A percentile compares a stretch with the other conserved stretches of the same genome.
Evolutionary conservation across 2,797 vertebrate genomes (phyloP).

Genomic region (Antrozous pallidus): DNA sequence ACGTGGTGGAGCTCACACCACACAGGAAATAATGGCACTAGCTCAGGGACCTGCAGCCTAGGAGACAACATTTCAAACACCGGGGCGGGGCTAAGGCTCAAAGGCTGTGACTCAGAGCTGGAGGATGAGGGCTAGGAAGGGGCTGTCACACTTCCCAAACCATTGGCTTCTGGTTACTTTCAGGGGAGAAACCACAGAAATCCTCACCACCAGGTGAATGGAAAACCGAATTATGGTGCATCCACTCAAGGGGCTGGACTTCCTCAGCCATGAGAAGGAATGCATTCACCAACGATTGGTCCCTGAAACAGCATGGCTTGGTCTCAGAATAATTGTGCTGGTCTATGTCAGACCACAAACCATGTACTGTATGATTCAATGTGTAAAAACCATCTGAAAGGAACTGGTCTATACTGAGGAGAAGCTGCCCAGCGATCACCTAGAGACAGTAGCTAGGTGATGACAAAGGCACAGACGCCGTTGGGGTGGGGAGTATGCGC

Average conservation of each 20-base stretch:
- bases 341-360: neutral
- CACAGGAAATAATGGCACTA: accelerated
- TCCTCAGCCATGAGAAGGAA: neutral
- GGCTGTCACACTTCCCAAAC: neutral
- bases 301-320: neutral
- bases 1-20: too few relatives aligned
- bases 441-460: neutral
- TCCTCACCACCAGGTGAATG: neutral
- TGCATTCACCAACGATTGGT: too few relatives aligned
- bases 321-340: neutral
- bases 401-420: neutral
- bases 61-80: neutral
- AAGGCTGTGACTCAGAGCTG: accelerated
- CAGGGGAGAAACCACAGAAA: neutral
- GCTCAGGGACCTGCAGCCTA: neutral
- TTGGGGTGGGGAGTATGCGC: too few relatives aligned
- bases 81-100: accelerated
- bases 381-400: neutral
- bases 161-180: neutral
- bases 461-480: neutral
- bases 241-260: neutral
- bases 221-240: too few relatives aligned
- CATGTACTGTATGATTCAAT: neutral
- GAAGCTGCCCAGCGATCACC: neutral
- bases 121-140: neutral